A percentile compares a stretch with the other conserved stretches of the same genome.
Evolutionary conservation across 2,113 vertebrate genomes (phyloP).

Genomic region (Oxyura jamaicensis): DNA sequence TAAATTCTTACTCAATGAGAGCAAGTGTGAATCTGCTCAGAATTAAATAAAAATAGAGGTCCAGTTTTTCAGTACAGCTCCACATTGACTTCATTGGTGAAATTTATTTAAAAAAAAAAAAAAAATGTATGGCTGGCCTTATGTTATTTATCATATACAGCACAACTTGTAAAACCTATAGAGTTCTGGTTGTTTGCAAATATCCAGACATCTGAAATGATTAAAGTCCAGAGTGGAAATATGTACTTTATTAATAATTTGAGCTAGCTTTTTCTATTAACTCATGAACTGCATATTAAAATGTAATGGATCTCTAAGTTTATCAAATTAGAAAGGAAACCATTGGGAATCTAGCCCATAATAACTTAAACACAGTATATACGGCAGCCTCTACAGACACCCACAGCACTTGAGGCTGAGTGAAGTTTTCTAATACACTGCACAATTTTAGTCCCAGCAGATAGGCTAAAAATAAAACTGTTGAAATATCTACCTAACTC

Average conservation of each 20-base stretch:
- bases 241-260: not conserved
- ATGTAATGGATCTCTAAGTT: not conserved
- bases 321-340: not conserved
- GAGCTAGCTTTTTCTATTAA: not conserved
- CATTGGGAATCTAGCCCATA: not conserved
- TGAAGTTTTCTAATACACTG: not conserved
- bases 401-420: not conserved
- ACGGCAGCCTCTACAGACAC: not conserved
- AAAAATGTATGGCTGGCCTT: not conserved
- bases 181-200: not conserved
- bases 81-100: not conserved
- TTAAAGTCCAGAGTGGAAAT: not conserved
- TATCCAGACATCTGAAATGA: not conserved
- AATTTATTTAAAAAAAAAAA: not conserved
- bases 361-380: not conserved
- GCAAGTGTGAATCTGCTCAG: not conserved
- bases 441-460: slow-evolving; percentile 10
- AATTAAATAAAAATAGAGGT: not conserved
- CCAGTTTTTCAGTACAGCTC: not conserved
- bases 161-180: not conserved
- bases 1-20: not conserved
- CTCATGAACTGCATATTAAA: not conserved
- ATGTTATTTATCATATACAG: not conserved
- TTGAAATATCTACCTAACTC: not conserved
- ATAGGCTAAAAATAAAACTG: slow-evolving; percentile 45